Base-by-base conservation (phyloP, 1,140 invertebrate species). In the Drosophila dunni region DNA sequence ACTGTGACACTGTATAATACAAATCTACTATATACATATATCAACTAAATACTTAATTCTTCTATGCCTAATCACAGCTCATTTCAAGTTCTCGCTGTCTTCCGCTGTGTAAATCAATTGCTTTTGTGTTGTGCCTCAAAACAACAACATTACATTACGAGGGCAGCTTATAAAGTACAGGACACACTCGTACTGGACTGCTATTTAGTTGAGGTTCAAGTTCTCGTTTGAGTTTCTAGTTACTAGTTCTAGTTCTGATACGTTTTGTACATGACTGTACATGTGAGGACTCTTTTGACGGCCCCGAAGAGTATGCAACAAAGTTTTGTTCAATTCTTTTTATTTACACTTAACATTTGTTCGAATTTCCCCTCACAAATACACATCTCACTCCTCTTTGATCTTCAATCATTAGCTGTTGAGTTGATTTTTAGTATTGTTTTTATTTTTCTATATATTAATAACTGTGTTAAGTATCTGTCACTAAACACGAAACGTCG, bases 41-140 rank as follows among this genome's bases (percentile, higher is more conserved):
- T 66, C 51, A 36, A 40, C 29, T 60, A 29, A 60, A 73, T 67
- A 57, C 15, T 46, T 48, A 48, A 10, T 24, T 58, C 24, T 29
- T 58, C 40, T 29, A 45, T 58, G 46, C 58, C 33, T 51, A 42
- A 62, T 17, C 67, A 45, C 69, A 72, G 51, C 44, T 66, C 63
- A 72, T 72, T 29, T 13, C 34, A 29, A 58, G 24, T 56, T 71
- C 45, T 61, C 15, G 29, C 44, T 48, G 13, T 50, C 45, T 38
- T 9, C 50, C 34, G 53, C 33, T 56, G 61, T 66, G 68, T 57
- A 61, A 15, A 51, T 69, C 71, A 57, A 62, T 48, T 63, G 73
- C 73, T 75, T 75, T 75, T 71, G 67, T 75, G 50, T 75, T 75
- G 66, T 70, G 58, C 58, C 44, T 20, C 34, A 57, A 48, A 29